A percentile compares a stretch with the other conserved stretches of the same genome.
phyloP scores from a whole-genome alignment of 2,113 vertebrate genomes.

The Lepus americanus region DNA sequence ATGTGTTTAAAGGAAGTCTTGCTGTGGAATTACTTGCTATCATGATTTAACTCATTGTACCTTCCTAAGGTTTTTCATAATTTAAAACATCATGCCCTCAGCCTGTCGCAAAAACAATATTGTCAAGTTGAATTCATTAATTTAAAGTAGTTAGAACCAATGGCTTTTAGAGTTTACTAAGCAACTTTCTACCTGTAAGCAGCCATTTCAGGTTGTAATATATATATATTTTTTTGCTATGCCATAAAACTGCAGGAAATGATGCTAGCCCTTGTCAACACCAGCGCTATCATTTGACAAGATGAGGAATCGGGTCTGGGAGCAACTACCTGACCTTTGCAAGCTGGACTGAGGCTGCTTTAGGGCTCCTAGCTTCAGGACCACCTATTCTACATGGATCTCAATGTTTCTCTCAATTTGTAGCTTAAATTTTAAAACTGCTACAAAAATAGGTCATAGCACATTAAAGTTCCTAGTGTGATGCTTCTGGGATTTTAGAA shows the following conservation, averaged over 20 bases:
- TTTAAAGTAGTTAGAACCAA: constrained; percentile 5
- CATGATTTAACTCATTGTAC: neutral
- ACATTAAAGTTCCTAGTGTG: constrained; percentile 6
- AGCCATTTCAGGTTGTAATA: neutral
- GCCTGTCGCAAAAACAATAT: neutral
- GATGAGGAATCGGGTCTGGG: neutral
- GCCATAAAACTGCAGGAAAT: neutral
- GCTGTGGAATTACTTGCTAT: neutral
- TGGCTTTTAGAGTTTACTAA: neutral
- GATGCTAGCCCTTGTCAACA: neutral
- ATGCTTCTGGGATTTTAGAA: neutral
- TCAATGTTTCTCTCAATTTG: neutral
- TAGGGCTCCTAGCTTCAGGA: neutral
- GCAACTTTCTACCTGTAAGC: neutral
- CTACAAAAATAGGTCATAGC: neutral
- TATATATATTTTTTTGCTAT: neutral
- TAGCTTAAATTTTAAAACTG: neutral
- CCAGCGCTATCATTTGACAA: neutral
- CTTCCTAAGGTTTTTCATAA: constrained; percentile 22
- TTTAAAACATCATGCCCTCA: constrained; percentile 7
- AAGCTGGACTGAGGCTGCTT: neutral
- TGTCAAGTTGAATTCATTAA: neutral
- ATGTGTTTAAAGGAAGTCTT: neutral
- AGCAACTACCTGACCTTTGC: neutral
- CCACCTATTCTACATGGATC: neutral